Evolutionary conservation across 2,797 vertebrate species (phyloP), one percentile per base, ranked within the genome.

Genomic region (Erithacus rubecula): DNA sequence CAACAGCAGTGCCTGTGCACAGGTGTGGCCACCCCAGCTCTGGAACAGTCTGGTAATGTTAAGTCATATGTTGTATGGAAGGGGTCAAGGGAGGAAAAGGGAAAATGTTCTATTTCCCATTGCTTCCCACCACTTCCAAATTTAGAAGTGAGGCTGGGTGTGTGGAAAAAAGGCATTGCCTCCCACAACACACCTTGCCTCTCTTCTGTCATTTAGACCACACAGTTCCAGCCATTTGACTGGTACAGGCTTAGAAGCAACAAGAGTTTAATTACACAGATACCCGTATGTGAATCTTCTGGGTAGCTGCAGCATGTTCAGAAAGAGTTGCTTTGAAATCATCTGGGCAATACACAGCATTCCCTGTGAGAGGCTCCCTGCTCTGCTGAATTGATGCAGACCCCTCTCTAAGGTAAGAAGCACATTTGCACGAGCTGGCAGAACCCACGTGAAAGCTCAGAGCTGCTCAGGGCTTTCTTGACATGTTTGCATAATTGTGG

Each of bases 401-500:
- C 8, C 32, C 18, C 41, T 83, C 59, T 67, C 67, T 44, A 52
- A 80, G 71, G 86, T 74, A 84, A 92, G 93, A 47, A 64, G 59
- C 51, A 36, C 41, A 67, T 79, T 56, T 82, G n/a, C 74, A 91
- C 7, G 2, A 64, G 21, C 78, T 84, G 89, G 70, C 71, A 82
- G 86, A 90, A 37, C 51, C 71, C 87, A 82, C 8, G 80, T 85
- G 52, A 64, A 93, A 91, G 83, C 83, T 67, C 23, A 1, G 65
- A 80, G 59, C 55, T 88, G 94, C 96, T 97, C 83, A 93, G 83
- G 95, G 96, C 89, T 93, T 95, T 94, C 93, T 96, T 83, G 70
- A 87, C 39, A 4, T 87, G 94, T 83, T 94, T 96, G 94, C 95
- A 93, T 97, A 95, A 97, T 90, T 96, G 95, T 88, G 68, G 81